A percentile compares a stretch with the other conserved stretches of the same genome.
These are phyloP conservation scores for Acrobasis repandana DNA, from an alignment of 2,888 invertebrate species.

Conservation along the genomic window DNA sequence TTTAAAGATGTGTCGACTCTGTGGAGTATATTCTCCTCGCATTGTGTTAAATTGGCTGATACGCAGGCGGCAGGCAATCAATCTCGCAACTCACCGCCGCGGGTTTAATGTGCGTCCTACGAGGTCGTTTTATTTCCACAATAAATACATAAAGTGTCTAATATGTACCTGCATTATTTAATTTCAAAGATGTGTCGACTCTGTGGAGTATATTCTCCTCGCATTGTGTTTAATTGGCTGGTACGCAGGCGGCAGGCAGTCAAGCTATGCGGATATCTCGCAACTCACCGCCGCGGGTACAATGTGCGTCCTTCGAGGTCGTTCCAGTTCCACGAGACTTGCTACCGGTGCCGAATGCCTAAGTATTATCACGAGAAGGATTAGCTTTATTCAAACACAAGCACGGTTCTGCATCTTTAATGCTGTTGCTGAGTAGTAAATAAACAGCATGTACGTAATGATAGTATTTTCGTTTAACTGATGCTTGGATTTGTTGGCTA, in stretches of 20 bases:
- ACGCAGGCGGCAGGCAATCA: constrained; percentile 11
- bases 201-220: constrained; percentile 20
- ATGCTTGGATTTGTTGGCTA: too few species aligned
- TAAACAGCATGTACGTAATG: too few species aligned
- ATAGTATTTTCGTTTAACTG: too few species aligned
- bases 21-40: constrained; percentile 22
- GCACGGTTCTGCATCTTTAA: neutral
- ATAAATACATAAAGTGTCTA: too few species aligned
- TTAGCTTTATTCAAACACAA: neutral
- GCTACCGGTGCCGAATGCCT: constrained; percentile 11
- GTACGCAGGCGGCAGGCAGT: constrained; percentile 1
- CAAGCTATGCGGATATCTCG: constrained; percentile 75
- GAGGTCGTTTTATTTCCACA: constrained; percentile 67
- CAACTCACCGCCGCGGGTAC: constrained; percentile 49
- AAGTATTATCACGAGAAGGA: neutral
- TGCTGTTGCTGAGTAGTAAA: too few species aligned
- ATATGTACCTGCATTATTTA: too few species aligned
- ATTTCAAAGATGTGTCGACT: neutral
- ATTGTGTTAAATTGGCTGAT: constrained; percentile 27
- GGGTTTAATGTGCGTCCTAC: constrained; percentile 58
- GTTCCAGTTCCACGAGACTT: constrained; percentile 52
- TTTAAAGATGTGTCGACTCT: too few species aligned
- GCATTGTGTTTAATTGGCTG: constrained; percentile 28
- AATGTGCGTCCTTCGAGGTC: constrained; percentile 69
- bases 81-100: constrained; percentile 58